A percentile compares a stretch with the other conserved stretches of the same genome.
Evolutionary conservation across 2,797 vertebrate genomes (phyloP).

Genomic region (Ctenochaetus hawaiiensis): DNA sequence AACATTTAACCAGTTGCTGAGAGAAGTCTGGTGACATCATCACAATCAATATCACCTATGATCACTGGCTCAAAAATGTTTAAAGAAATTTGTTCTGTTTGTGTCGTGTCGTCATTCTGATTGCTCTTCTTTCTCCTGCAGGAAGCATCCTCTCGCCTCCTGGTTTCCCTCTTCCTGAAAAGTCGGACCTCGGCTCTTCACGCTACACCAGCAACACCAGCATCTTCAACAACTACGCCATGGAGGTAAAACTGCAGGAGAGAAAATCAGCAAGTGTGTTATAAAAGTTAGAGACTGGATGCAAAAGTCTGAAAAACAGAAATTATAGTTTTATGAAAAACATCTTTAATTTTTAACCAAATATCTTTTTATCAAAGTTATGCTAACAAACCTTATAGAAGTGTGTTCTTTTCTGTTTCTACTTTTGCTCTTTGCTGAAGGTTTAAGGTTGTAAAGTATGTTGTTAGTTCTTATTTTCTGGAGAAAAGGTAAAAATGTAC

Average conservation of each 20-base stretch:
- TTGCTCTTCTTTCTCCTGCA: slow-evolving; percentile 11
- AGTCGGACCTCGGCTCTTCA: slow-evolving; percentile 90
- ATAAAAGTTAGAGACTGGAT: not conserved
- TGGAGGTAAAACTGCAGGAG: slow-evolving; percentile 88
- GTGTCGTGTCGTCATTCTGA: not conserved
- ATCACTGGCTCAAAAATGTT: too few species aligned
- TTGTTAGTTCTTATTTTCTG: not conserved
- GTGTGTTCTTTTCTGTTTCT: not conserved
- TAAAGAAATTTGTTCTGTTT: not conserved
- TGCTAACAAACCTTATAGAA: not conserved
- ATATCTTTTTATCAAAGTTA: not conserved
- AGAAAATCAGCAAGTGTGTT: not conserved
- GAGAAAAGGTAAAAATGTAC: too few species aligned
- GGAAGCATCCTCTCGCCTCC: slow-evolving; percentile 77
- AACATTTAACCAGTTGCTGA: too few species aligned
- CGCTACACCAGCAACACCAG: slow-evolving; percentile 92
- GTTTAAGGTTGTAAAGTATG: not conserved
- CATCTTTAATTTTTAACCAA: too few species aligned
- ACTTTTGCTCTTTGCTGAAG: not conserved
- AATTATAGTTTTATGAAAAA: not conserved
- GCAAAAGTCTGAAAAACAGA: not conserved
- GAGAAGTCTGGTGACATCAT: too few species aligned
- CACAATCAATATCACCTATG: too few species aligned
- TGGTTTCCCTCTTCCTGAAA: slow-evolving; percentile 89
- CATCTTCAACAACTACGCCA: slow-evolving; percentile 94